Evolutionary conservation across 1,140 invertebrate species (phyloP), one percentile per base, ranked within the genome.

Genomic region (Gonatopus flavifemur): DNA sequence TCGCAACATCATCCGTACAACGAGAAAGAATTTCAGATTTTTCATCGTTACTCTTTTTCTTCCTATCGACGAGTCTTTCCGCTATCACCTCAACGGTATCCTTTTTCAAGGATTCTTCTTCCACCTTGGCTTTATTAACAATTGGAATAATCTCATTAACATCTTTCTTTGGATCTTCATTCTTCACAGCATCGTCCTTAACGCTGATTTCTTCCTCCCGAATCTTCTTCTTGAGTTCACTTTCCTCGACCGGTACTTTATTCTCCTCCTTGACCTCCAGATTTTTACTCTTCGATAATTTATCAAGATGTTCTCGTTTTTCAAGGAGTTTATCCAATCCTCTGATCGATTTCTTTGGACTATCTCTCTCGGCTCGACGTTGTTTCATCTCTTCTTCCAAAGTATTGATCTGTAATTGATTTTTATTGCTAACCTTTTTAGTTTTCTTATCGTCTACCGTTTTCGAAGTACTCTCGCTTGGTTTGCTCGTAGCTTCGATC

Each of bases 371-470:
- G 0, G 79, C 80, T 42, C 80, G 72, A 10, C 81, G 70, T 35
- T 82, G 81, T 28, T 79, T 74, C 63, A 82, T 81, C 44, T 83
- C 81, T 43, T 84, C 80, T 63, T 86, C 76, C 55, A 85, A 48
- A 0, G 62, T 71, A 20, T 75, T 69, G 3, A 70, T 56, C n/a
- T n/a, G n/a, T n/a, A n/a, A n/a, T 0, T 59, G 64, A 43, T 68
- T 73, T 19, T 68, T 74, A 10, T 57, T 64, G 10, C 47, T 49
- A 8, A 52, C 55, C 32, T 68, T 72, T 33, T 70, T 72, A 6
- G 54, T 38, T 36, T 55, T 69, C 19, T 66, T 69, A 1, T 69
- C 65, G 0, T 70, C 70, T n/a, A n/a, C n/a, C 4, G 18, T n/a
- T 18, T 63, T 68, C 12, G 25, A 13, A 30, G 35, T 46, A 18